Evolutionary conservation across 2,888 invertebrate genomes (phyloP), one percentile per base, ranked within the genome.

Genomic region (Philaethria dido): DNA sequence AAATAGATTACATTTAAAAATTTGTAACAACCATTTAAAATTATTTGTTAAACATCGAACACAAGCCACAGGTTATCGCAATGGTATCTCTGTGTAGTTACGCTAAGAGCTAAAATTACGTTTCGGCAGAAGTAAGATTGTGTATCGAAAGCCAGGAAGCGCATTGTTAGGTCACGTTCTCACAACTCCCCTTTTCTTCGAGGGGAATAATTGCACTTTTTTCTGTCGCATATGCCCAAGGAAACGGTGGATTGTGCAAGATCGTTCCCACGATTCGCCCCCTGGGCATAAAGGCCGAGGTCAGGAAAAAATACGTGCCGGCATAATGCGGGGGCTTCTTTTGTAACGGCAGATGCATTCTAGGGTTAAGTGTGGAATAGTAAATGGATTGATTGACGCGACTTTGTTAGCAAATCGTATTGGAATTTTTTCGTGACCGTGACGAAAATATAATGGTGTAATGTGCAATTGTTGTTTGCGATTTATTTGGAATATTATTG

Each of bases 141-240:
- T 84, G 85, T 86, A 87, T 87, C 88, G 89, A 89, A 91, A 92
- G 91, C 88, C 89, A 91, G 92, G 92, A 92, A 92, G 92, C 90
- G 83, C 87, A 91, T 92, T 92, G 92, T 92, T 90, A 85, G 92
- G 92, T 90, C 92, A 92, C 92, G 92, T 92, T 92, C 92, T 88
- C 92, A 92, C 92, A 90, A 86, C 90, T 90, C 91, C 90, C 89
- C 90, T 88, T 90, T 92, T 92, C 89, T 91, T 90, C 84, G 87
- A 88, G 89, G 91, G 89, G 91, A 90, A 91, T 90, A 91, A 92
- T 92, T 92, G 92, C 91, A 92, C 89, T 92, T 92, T 92, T 92
- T 92, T 92, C 89, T 89, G 91, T 89, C 92, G 88, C 92, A 92
- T 91, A 92, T 92, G 92, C 92, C 91, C 85, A 88, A 92, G 90